Evolutionary conservation across 2,888 invertebrate genomes (phyloP), one percentile per base, ranked within the genome.

Genomic region (Oscheius myriophilus): DNA sequence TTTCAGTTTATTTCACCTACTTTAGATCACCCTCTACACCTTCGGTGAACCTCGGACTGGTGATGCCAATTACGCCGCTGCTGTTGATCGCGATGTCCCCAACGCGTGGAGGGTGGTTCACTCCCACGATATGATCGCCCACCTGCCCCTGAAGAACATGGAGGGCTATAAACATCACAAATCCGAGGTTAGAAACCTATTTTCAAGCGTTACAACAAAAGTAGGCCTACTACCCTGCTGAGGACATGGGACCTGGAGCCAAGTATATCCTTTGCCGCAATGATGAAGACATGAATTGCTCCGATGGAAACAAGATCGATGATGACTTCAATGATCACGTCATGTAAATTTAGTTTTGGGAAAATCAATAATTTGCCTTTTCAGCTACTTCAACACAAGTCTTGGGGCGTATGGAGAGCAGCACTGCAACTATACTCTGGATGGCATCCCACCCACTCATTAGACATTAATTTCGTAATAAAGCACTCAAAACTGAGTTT

Each of bases 21-120:
- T 78, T 62, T 78, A 82, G 23, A 55, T 53, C 21, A 41, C 46
- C 26, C 66, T 81, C 46, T 66, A 75, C 64, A 81, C 82, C 42
- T 81, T 76, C 54, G 82, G 81, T 16, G 77, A 82, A 66, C 82
- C 82, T 39, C 65, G 82, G 23, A 73, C 73, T 43, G 82, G 82
- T 45, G 77, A 81, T 59, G 51, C 65, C 11, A 67, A 23, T 11
- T 81, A 70, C 62, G 81, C 78, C 1, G 58, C 59, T 9, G 64
- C 75, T 14, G 73, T 79, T 67, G 80, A 82, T 46, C 41, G 63
- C 6, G 42, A 61, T 12, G 55, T 78, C 23, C 54, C 71, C 45
- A 71, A 80, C 70, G 63, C 74, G 25, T 81, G 66, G 70, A 74
- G 81, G 7, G 72, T 81, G 11, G 73, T 73, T 11, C 81, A 81